Base-by-base conservation (phyloP, 2,888 invertebrate genomes). In the Neuroscelio doddi region DNA sequence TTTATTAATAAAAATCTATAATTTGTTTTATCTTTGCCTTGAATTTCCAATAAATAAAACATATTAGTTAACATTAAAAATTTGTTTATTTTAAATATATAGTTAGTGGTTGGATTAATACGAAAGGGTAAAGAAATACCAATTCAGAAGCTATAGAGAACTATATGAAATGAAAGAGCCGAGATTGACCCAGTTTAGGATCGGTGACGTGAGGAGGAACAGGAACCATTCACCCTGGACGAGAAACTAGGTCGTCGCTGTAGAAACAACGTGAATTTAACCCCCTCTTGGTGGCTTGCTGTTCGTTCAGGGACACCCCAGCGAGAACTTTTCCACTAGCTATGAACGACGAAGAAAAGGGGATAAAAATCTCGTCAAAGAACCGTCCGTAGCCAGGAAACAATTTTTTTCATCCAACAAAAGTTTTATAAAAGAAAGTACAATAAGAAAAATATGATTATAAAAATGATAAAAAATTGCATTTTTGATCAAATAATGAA, bases 191-290 rank as follows among this genome's bases (percentile, higher is more conserved):
- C 56, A 73, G 68, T 75, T 78, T 62, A 58, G 66, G 67, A 68
- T 67, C 69, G 66, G 73, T 72, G 72, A 75, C 74, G 76, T 67
- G 74, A 70, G 70, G 58, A 53, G 50, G 46, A 50, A 53, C 58
- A 69, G 52, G 73, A 68, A 73, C 74, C 70, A 73, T 77, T 75
- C 74, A 76, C 72, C 74, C 70, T 71, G 67, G 55, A 61, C 36
- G 55, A 36, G 49, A 66, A 77, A 75, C 71, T 76, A 34, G 76
- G 76, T 75, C 74, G 77, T 69, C 71, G 45, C 71, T 52, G 59
- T 69, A 63, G 63, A 56, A 68, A 68, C 61, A 57, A 57, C 58
- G 55, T 59, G 64, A 62, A 58, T 62, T 64, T 64, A 10, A 36
- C 47, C 46, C 29, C 44, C 24, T 12, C 42, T 36, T 29, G 14